These are phyloP conservation scores for Origma solitaria DNA, from an alignment of 2,113 vertebrate genomes.

Conservation along the genomic window DNA sequence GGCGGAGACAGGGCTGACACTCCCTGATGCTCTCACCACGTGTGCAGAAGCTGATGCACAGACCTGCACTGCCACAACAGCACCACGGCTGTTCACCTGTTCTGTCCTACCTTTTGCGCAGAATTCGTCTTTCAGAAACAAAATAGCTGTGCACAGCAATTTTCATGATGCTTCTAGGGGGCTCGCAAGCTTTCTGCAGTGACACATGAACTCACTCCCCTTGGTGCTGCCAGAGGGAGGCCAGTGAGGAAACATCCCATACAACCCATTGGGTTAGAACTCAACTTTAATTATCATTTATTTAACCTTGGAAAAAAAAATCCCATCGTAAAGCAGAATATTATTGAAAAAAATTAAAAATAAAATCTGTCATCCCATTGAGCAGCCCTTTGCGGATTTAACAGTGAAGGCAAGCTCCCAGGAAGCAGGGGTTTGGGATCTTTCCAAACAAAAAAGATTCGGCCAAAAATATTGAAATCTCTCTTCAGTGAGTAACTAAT, in stretches of 20 bases:
- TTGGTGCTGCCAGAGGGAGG: background rate
- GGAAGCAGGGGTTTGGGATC: constrained; percentile 36
- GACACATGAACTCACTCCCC: background rate
- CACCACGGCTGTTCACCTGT: background rate
- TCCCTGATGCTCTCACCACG: background rate
- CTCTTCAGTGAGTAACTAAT: constrained; percentile 59
- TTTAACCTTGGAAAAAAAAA: constrained; percentile 37
- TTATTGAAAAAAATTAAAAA: background rate
- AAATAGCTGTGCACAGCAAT: background rate
- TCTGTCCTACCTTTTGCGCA: background rate
- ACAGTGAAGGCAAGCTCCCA: constrained; percentile 18
- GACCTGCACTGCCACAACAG: background rate
- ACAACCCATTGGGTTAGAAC: background rate
- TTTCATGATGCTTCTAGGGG: background rate
- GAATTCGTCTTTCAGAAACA: constrained; percentile 17
- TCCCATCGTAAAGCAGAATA: background rate
- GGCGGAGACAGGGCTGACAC: background rate
- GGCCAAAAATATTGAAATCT: constrained; percentile 10
- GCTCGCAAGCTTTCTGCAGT: background rate
- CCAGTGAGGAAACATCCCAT: constrained; percentile 14
- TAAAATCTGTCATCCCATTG: background rate
- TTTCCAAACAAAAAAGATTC: background rate
- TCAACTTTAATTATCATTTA: constrained; percentile 27
- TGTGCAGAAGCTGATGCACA: accelerated
- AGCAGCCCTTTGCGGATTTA: background rate